These are phyloP conservation scores for Leptinotarsa defecta DNA, from an alignment of 1,140 invertebrate species.

Conservation along the genomic window DNA sequence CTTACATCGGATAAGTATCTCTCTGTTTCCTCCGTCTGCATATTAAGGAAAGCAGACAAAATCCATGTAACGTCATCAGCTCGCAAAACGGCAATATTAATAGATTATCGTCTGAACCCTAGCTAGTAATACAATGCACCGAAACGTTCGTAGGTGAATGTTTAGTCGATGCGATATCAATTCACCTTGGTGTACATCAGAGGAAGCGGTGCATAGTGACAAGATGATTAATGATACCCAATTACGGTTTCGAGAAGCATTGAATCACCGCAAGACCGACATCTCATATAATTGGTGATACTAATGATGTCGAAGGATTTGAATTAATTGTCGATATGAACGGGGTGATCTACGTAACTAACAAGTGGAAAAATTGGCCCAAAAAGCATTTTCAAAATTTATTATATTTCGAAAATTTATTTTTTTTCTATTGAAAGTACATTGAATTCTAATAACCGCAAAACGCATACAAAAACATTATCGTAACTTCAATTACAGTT, in stretches of 20 bases:
- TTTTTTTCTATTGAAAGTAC: too few relatives aligned
- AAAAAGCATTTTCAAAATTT: too few relatives aligned
- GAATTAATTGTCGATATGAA: neutral
- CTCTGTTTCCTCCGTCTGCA: too few relatives aligned
- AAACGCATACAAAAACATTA: too few relatives aligned
- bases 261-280: neutral
- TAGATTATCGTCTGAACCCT: neutral
- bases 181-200: neutral
- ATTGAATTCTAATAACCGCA: too few relatives aligned
- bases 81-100: neutral
- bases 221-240: neutral
- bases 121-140: neutral
- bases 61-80: neutral
- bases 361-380: too few relatives aligned
- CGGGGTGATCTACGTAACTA: neutral
- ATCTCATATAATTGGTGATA: neutral
- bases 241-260: neutral
- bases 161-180: neutral
- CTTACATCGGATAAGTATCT: too few relatives aligned
- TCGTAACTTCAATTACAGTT: too few relatives aligned
- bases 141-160: neutral
- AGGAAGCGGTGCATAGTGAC: constrained; percentile 5
- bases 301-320: neutral
- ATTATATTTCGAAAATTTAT: too few relatives aligned
- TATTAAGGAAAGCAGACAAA: neutral